These are phyloP conservation scores for Pica pica DNA, from an alignment of 2,113 vertebrate species.

Conservation along the genomic window DNA sequence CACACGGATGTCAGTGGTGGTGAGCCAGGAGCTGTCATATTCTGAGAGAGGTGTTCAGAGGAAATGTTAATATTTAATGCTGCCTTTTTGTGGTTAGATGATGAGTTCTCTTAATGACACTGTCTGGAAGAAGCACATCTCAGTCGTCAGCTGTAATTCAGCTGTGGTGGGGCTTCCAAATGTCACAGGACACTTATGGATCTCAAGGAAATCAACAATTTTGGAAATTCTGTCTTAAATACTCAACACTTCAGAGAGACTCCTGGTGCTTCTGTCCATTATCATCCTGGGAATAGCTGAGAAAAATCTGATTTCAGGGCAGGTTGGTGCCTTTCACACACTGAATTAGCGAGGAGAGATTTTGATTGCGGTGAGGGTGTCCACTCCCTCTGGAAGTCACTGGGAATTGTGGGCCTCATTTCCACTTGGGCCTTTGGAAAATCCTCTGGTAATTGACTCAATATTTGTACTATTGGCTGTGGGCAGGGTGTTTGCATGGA, in stretches of 20 bases:
- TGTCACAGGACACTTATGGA: not conserved
- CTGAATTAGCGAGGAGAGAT: not conserved
- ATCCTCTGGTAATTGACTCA: not conserved
- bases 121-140: not conserved
- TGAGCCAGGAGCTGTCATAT: not conserved
- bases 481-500: not conserved
- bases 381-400: not conserved
- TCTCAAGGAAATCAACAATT: not conserved
- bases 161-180: not conserved
- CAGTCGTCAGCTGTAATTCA: not conserved
- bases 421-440: conserved; percentile 7
- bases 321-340: not conserved
- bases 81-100: not conserved
- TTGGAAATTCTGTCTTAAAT: not conserved
- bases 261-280: not conserved
- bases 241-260: not conserved
- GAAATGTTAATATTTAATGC: conserved; percentile 50
- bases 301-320: not conserved
- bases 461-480: not conserved
- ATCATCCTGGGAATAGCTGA: not conserved
- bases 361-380: not conserved
- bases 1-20: not conserved
- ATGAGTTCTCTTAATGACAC: not conserved
- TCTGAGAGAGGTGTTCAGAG: not conserved
- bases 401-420: not conserved